Percentiles rank a stretch among this genome's conserved stretches.
phyloP scores from a whole-genome alignment of 1,140 invertebrate genomes.

The Formica exsecta region DNA sequence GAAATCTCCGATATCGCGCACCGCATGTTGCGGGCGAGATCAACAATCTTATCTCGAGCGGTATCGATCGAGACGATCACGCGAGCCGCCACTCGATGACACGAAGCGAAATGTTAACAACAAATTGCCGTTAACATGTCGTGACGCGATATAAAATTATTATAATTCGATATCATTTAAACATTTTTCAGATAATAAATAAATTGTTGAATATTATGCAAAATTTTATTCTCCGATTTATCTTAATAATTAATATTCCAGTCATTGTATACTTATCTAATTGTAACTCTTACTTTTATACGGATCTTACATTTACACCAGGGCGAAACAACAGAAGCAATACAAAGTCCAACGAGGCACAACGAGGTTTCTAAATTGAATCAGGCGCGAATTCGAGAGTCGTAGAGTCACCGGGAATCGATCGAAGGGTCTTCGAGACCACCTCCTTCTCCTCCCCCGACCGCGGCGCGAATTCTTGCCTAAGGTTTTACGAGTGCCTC shows the following conservation, averaged over 20 bases:
- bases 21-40: conserved; percentile 4
- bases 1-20: conserved; percentile 27
- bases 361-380: conserved; percentile 59
- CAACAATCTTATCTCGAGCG: conserved; percentile 49
- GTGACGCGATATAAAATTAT: conserved; percentile 34
- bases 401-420: conserved; percentile 55
- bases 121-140: conserved; percentile 66
- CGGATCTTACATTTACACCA: neutral
- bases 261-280: neutral
- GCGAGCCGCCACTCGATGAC: conserved; percentile 66
- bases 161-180: conserved; percentile 2
- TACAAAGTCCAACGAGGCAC: conserved; percentile 30
- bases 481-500: conserved; percentile 66
- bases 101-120: conserved; percentile 62
- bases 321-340: conserved; percentile 38
- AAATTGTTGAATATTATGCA: neutral
- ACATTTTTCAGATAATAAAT: neutral
- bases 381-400: conserved; percentile 52
- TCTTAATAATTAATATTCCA: neutral
- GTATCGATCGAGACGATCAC: conserved; percentile 62
- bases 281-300: conserved; percentile 20
- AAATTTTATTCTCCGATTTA: neutral
- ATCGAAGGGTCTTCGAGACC: conserved; percentile 36
- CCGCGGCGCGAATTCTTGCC: conserved; percentile 46
- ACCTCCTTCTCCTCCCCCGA: neutral